Conservation (phyloP, 2,797 vertebrate species). For the Podarcis lilfordi region DNA sequence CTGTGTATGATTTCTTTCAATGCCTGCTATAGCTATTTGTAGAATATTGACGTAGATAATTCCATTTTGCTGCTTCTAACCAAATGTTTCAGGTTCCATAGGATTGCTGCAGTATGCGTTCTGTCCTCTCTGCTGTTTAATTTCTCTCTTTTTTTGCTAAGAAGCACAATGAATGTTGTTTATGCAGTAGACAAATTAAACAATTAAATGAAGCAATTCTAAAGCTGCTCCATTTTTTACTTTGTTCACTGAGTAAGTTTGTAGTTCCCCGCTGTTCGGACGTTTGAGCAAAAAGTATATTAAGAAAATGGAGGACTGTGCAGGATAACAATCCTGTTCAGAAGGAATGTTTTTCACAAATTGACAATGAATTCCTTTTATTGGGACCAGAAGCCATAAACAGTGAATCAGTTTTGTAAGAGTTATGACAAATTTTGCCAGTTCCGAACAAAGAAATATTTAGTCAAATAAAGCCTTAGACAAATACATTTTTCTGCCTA, state of each 20-base stretch:
- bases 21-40: slow-evolving; percentile 11
- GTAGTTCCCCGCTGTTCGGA: neutral
- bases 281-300: neutral
- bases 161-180: slow-evolving; percentile 42
- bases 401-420: neutral
- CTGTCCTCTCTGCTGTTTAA: slow-evolving; percentile 20
- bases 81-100: slow-evolving; percentile 43
- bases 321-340: neutral
- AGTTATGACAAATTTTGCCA: neutral
- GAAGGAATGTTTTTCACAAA: neutral
- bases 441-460: neutral
- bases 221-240: slow-evolving; percentile 14
- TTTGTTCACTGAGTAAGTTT: slow-evolving; percentile 45
- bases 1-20: neutral
- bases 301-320: neutral
- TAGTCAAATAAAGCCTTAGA: neutral
- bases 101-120: slow-evolving; percentile 27
- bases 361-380: neutral
- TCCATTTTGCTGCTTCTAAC: slow-evolving; percentile 39
- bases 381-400: neutral
- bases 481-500: neutral
- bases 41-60: slow-evolving; percentile 41
- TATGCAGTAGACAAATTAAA: slow-evolving; percentile 19
- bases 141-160: slow-evolving; percentile 39
- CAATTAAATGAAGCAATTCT: neutral